Percentiles rank a stretch among this genome's conserved stretches.
Evolutionary conservation across 2,797 vertebrate genomes (phyloP).

Genomic region (Muscicapa comitata): DNA sequence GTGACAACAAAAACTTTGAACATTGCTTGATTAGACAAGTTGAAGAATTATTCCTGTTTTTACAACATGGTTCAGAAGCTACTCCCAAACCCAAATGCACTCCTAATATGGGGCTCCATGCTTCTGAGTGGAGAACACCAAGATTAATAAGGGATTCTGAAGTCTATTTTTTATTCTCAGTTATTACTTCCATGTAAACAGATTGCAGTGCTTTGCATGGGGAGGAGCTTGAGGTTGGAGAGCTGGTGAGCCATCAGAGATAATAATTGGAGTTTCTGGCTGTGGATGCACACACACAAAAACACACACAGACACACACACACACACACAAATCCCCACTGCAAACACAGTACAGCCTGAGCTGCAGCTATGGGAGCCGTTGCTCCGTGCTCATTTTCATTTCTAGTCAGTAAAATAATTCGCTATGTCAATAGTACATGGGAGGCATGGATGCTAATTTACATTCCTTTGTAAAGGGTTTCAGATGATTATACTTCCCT

Average conservation of each 20-base stretch:
- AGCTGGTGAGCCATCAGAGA: background rate
- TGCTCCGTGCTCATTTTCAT: background rate
- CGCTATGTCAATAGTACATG: constrained; percentile 39
- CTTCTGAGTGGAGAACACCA: background rate
- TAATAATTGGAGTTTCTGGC: constrained; percentile 1
- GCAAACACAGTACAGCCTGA: background rate
- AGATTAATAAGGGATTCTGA: background rate
- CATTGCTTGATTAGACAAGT: background rate
- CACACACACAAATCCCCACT: background rate
- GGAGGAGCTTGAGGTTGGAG: background rate
- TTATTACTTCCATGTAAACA: constrained; percentile 10
- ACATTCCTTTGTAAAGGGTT: constrained; percentile 48
- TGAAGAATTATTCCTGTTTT: background rate
- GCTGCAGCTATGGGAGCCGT: background rate
- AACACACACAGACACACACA: background rate
- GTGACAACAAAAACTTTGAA: background rate
- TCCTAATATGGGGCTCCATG: background rate
- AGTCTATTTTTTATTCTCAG: background rate
- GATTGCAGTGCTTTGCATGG: background rate
- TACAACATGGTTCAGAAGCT: background rate
- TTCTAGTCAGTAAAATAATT: constrained; percentile 47
- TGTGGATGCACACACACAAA: background rate
- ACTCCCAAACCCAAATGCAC: background rate
- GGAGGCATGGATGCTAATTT: constrained; percentile 44
- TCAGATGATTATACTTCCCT: constrained; percentile 32